phyloP scores from a whole-genome alignment of 2,113 vertebrate species.

The Choloepus hoffmanni region DNA sequence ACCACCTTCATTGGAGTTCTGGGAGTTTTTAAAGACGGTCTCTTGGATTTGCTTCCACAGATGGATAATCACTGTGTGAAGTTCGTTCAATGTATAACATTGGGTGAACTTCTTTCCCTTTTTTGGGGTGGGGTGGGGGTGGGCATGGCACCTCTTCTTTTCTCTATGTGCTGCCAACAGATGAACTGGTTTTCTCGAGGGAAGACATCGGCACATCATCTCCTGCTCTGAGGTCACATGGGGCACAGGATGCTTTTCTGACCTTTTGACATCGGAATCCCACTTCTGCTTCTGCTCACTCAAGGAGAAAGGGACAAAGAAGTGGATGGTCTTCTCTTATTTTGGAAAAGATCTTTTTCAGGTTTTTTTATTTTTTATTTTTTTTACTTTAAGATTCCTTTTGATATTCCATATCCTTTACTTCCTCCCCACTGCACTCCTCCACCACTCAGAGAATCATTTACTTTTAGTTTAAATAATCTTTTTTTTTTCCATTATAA shows the following conservation, averaged over 20 bases:
- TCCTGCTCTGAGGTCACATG: background rate
- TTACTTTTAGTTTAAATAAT: background rate
- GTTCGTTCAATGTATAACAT: background rate
- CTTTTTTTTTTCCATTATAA: background rate
- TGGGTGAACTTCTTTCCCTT: background rate
- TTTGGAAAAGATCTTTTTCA: background rate
- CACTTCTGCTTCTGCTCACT: background rate
- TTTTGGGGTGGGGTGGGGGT: background rate
- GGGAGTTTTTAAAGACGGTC: background rate
- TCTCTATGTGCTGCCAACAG: background rate
- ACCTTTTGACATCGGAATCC: background rate
- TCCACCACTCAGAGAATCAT: no score
- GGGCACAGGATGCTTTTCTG: background rate
- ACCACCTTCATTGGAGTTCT: background rate
- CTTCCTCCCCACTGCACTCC: background rate
- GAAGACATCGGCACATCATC: background rate
- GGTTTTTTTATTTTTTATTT: background rate
- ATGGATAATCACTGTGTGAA: background rate
- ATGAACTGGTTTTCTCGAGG: conserved; percentile 12
- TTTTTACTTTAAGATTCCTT: background rate
- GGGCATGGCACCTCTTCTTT: background rate
- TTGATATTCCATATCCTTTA: background rate
- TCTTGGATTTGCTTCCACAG: background rate
- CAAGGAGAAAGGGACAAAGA: background rate
- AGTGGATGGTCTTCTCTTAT: background rate